These are phyloP conservation scores for Sinocyclocheilus rhinocerous DNA, from an alignment of 2,113 vertebrate species.

Conservation along the genomic window DNA sequence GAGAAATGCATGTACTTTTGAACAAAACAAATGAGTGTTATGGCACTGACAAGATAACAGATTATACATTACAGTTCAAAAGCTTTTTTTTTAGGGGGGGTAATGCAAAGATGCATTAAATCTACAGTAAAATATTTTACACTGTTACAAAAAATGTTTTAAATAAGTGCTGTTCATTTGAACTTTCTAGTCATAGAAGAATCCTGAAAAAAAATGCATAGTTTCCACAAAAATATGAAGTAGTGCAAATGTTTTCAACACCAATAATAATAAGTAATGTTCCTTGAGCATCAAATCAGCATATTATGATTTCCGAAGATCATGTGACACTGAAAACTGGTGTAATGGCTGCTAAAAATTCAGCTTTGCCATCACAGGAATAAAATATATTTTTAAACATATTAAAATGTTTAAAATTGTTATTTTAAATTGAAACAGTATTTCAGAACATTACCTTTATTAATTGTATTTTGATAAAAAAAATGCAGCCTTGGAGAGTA, in stretches of 20 bases:
- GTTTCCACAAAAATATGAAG: not conserved
- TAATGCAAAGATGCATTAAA: not conserved
- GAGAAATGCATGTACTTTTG: too few relatives aligned
- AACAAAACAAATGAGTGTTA: too few relatives aligned
- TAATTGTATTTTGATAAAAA: not conserved
- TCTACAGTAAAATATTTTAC: not conserved
- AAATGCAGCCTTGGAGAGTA: not conserved
- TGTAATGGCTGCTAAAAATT: not conserved
- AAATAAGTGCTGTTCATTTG: not conserved
- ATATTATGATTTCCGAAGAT: not conserved
- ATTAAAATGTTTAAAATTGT: not conserved
- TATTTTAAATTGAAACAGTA: not conserved
- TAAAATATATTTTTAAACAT: not conserved
- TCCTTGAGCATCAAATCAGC: not conserved
- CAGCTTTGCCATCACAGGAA: not conserved
- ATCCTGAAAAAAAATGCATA: too few relatives aligned
- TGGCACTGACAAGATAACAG: too few relatives aligned
- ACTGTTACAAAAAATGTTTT: not conserved
- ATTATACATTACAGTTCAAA: not conserved
- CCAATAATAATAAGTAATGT: not conserved
- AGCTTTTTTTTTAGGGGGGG: fast-evolving
- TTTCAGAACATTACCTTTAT: not conserved
- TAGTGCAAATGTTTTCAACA: not conserved
- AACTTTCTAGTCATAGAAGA: not conserved
- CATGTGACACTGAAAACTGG: not conserved